A percentile compares a stretch with the other conserved stretches of the same genome.
Conservation (phyloP, 2,888 invertebrate species). For the Malthinus seriepunctatus region DNA sequence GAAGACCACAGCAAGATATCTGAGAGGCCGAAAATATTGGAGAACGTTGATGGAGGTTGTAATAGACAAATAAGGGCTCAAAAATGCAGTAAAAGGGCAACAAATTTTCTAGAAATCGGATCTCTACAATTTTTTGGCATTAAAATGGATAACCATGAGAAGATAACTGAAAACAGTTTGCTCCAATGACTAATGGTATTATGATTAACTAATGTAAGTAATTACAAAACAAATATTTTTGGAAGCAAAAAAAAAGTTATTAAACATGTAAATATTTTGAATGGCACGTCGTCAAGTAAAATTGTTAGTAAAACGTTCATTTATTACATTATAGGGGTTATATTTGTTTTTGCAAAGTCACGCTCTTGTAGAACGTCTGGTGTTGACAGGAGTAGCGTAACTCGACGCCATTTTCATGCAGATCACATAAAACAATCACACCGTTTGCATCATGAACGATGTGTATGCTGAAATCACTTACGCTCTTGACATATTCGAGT, state of each 20-base stretch:
- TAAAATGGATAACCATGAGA: no score
- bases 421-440: constrained; percentile 38
- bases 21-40: no score
- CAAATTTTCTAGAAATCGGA: no score
- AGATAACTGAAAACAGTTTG: no score
- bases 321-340: constrained; percentile 28
- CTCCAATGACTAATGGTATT: not conserved
- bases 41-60: no score
- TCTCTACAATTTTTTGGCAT: no score
- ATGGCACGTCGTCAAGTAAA: constrained; percentile 19
- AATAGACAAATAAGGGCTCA: no score
- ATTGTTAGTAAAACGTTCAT: constrained; percentile 26
- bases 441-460: constrained; percentile 36
- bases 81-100: no score
- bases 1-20: no score
- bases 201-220: not conserved
- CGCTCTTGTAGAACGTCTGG: constrained; percentile 30
- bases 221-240: not conserved
- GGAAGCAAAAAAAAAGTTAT: not conserved
- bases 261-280: not conserved
- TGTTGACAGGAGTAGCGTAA: constrained; percentile 31
- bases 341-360: constrained; percentile 34
- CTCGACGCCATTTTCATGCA: constrained; percentile 27
- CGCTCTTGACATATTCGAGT: constrained; percentile 40
- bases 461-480: constrained; percentile 40